Base-by-base conservation (phyloP, 37 sponge, comb jelly and placozoan species). In the Bolinopsis microptera region DNA sequence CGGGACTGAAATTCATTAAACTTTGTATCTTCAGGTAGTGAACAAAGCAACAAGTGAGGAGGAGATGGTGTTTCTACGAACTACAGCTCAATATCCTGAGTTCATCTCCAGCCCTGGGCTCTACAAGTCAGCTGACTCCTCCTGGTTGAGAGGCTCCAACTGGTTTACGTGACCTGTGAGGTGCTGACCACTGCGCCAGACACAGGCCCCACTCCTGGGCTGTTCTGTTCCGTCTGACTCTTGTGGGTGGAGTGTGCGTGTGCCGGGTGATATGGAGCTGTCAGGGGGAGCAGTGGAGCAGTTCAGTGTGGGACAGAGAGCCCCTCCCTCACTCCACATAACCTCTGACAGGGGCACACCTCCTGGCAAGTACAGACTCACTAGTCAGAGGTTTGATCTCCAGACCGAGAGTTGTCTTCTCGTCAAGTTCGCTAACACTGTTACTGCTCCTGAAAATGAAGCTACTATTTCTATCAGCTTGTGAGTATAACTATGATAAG, bases 371-470 rank as follows among this genome's bases (percentile, higher is more conserved):
- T 28, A 28, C 28, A 8, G 30, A n/a, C 74, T 70, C 25, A 28
- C 74, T 26, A 70, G 74, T 22, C 74, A 9, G 24, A 9, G 30
- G 74, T 70, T 70, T 26, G 30, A 22, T 70, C 3, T 26, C 2
- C 2, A 22, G 28, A 22, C 16, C 2, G 74, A 70, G 74, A 70
- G 74, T 70, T 70, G 74, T 26, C 74, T 70, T 26, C 25, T 70
- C 24, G 30, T 70, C 28, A 70, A 70, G 74, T 70, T 70, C 30
- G 74, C 74, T 9, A 70, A 26, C 74, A 70, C 74, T 26, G 74
- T 70, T 22, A 70, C 74, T 70, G 74, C 74, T 70, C 74, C 74
- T 70, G 74, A 70, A 24, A 26, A 22, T n/a, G 74, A 70, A 24
- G 2, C 74, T 22, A 70, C 25, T n/a, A 70, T 70, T n/a, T 28